phyloP scores from a whole-genome alignment of 35 echinoderm and acorn worm genomes.

The Ptychodera flava region DNA sequence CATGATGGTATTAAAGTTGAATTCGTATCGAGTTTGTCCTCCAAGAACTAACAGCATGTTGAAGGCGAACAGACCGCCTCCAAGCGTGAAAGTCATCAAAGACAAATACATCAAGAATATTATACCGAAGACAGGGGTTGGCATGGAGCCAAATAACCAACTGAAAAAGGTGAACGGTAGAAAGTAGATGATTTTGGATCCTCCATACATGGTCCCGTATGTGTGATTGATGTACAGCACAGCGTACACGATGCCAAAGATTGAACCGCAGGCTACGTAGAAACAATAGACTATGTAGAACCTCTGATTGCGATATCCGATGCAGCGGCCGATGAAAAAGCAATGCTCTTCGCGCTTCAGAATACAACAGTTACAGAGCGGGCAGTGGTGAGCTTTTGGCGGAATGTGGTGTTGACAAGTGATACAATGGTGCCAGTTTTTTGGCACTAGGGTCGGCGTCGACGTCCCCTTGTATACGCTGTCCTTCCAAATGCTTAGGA shows the following conservation, averaged over 20 bases:
- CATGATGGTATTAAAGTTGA: slow-evolving; percentile 3
- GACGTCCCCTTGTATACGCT: background rate
- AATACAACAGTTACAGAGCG: slow-evolving; percentile 60
- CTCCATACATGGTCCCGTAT: slow-evolving; percentile 32
- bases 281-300: slow-evolving; percentile 73
- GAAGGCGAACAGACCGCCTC: slow-evolving; percentile 24
- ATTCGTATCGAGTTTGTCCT: slow-evolving; percentile 69
- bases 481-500: background rate
- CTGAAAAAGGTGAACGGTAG: slow-evolving; percentile 41
- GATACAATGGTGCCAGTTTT: slow-evolving; percentile 73
- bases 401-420: slow-evolving; percentile 84
- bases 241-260: slow-evolving; percentile 24
- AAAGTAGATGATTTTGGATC: slow-evolving; percentile 34
- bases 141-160: slow-evolving; percentile 41
- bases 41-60: slow-evolving; percentile 43
- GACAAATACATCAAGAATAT: slow-evolving; percentile 51
- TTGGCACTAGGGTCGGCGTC: background rate
- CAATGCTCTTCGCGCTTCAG: slow-evolving; percentile 77
- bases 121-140: slow-evolving; percentile 14
- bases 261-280: slow-evolving; percentile 33
- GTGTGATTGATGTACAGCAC: slow-evolving; percentile 36
- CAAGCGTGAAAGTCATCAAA: slow-evolving; percentile 43
- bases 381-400: slow-evolving; percentile 74
- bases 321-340: slow-evolving; percentile 65
- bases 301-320: slow-evolving; percentile 61